These are phyloP conservation scores for Oscarella lobularis DNA, from an alignment of 37 sponge, comb jelly and placozoan species.

Conservation along the genomic window DNA sequence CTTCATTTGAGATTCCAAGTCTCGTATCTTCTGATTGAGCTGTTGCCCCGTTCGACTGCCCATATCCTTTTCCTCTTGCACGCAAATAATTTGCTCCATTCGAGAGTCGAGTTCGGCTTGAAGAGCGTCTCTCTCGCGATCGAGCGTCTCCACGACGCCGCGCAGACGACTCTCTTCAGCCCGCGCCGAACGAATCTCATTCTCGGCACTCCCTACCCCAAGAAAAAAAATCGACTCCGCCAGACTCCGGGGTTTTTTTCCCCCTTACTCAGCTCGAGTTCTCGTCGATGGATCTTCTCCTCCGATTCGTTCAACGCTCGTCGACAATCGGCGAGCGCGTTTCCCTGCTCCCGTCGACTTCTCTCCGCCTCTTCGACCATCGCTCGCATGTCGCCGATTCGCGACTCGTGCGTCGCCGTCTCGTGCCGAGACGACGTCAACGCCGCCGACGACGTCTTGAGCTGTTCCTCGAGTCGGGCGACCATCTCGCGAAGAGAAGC, in stretches of 20 bases:
- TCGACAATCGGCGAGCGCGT: conserved; percentile 28
- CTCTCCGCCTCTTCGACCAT: not conserved
- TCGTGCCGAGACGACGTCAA: conserved; percentile 31
- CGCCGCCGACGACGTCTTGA: conserved; percentile 25
- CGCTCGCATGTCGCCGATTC: not conserved
- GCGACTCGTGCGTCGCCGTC: not conserved
- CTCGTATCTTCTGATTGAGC: not conserved
- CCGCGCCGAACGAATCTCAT: not conserved
- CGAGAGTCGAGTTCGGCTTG: not conserved
- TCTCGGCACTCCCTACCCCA: not conserved
- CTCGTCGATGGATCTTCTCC: not conserved
- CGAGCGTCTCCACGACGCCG: not conserved
- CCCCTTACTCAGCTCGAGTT: conserved; percentile 27
- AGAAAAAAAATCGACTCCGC: too few relatives aligned
- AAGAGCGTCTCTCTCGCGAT: not conserved
- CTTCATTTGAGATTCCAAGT: not conserved
- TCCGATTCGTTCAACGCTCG: conserved; percentile 21
- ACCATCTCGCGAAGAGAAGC: conserved; percentile 33
- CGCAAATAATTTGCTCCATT: not conserved
- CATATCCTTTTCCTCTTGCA: not conserved
- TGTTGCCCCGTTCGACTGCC: not conserved
- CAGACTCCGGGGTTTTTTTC: too few relatives aligned
- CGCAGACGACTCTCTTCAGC: not conserved
- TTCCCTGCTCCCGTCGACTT: conserved; percentile 16
- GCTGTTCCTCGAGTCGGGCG: conserved; percentile 43